These are phyloP conservation scores for Pheosia gnoma DNA, from an alignment of 2,888 invertebrate species.

Conservation along the genomic window DNA sequence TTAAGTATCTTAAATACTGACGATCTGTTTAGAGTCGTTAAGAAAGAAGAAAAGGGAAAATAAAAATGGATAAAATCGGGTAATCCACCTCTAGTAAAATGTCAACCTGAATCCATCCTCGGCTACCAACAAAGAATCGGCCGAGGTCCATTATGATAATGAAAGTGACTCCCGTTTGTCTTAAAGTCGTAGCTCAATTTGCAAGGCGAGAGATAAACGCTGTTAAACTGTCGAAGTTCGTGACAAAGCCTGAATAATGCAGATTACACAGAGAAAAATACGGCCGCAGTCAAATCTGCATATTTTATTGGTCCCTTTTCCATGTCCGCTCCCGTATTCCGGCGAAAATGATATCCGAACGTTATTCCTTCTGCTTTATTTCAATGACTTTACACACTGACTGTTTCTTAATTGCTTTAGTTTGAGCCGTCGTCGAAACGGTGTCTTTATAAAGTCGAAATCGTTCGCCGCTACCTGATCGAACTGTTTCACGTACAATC, in stretches of 20 bases:
- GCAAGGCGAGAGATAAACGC: slow-evolving; percentile 84
- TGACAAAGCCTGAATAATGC: slow-evolving; percentile 84
- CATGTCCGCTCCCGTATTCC: slow-evolving; percentile 65
- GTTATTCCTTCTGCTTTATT: slow-evolving; percentile 34
- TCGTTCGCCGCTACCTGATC: slow-evolving; percentile 30
- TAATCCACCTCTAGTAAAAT: slow-evolving; percentile 54
- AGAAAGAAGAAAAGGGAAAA: slow-evolving; percentile 31
- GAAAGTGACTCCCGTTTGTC: slow-evolving; percentile 84
- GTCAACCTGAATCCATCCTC: slow-evolving; percentile 66
- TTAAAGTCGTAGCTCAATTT: slow-evolving; percentile 84
- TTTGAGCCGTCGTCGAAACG: slow-evolving; percentile 21
- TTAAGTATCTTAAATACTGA: not conserved
- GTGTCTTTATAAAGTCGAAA: slow-evolving; percentile 26
- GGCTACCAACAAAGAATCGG: slow-evolving; percentile 79
- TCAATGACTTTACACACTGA: slow-evolving; percentile 33
- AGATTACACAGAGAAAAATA: slow-evolving; percentile 84
- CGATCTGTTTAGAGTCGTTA: slow-evolving; percentile 11
- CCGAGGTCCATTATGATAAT: slow-evolving; percentile 82
- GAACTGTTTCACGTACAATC: slow-evolving; percentile 41
- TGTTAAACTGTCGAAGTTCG: slow-evolving; percentile 85
- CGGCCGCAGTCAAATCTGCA: slow-evolving; percentile 82
- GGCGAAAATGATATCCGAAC: slow-evolving; percentile 55
- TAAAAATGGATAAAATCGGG: slow-evolving; percentile 31
- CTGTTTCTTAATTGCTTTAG: slow-evolving; percentile 37
- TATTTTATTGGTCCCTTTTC: slow-evolving; percentile 81